Base-by-base conservation (phyloP, 2,113 vertebrate genomes). In the Nothobranchius kuhntae region DNA sequence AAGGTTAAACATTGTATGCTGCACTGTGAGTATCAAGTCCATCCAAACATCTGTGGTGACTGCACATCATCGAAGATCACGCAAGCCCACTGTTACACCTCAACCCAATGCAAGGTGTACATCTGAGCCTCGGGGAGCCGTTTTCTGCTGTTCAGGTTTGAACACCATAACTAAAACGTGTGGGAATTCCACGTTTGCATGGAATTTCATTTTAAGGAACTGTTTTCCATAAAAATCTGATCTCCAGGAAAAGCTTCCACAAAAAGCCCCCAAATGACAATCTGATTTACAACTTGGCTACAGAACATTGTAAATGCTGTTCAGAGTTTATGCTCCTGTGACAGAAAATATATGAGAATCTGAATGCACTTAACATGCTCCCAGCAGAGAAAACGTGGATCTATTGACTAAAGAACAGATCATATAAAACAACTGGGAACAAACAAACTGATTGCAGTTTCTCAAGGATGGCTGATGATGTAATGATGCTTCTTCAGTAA, bases 171-270 rank as follows among this genome's bases (percentile, higher is more conserved):
- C 71, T 36, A 7, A 62, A 71, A 62, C 61, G 59, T 57, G 50
- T 74, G 68, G 75, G 65, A 63, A 83, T 80, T 67, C 8, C 15
- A 30, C 58, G 48, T 87, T 65, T 76, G 71, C 73, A 81, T 76
- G 75, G 71, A 62, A 77, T 71, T 85, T 70, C 53, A 6, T 63
- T 88, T 84, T 53, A 61, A 81, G 67, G 55, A 81, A 73, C 44
- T 58, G 13, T 79, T 62, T 77, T 83, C 65, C 69, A 85, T 77
- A 77, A 83, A 84, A 83, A 77, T 40, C 17, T 36, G 64, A 75
- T 50, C 51, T 57, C 15, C 56, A 61, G 30, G 35, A 36, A 56
- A 58, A 75, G 72, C 50, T 58, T 85, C 63, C 65, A 71, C 65
- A 66, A 53, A 57, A 40, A 68, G 46, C 65, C 63, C 63, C 60